Base-by-base conservation (phyloP, 2,888 invertebrate genomes). In the Altica lythri region DNA sequence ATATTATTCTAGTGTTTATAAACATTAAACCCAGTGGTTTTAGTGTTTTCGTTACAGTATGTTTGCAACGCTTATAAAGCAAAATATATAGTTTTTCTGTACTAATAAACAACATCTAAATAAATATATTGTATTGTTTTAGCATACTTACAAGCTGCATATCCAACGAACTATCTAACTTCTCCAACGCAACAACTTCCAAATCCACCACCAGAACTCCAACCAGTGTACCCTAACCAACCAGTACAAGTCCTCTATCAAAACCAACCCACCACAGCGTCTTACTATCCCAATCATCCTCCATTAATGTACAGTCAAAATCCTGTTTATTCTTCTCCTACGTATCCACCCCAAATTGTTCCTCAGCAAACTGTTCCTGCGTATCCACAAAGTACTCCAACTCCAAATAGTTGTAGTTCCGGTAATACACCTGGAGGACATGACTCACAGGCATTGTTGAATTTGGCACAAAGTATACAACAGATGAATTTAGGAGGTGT, bases 231-330 rank as follows among this genome's bases (percentile, higher is more conserved):
- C 32, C 63, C 68, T 1, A 67, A 67, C 44, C 70, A 68, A 43
- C 63, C 63, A 2, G 48, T 69, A 17, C 70, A 71, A 37, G 61
- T 72, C 47, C 60, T 73, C 6, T 72, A 72, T 48, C 63, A 63
- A 17, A 55, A 60, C 40, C 68, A 59, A 40, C 62, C 53, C 2
- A 55, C 44, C 1, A 64, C 60, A n/a, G 56, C 61, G 4, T 72
- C 64, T 6, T 54, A 73, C 13, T 72, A 72, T 48, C 68, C 69
- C n/a, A 64, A 64, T 53, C 59, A 67, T 59, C 55, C 71, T 47
- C 66, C 66, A n/a, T 49, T 76, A 16, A 58, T 74, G 18, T 75
- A 73, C 54, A 53, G 72, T 8, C 72, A 64, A 34, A 68, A 66
- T 50, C 60, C 67, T 8, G 47, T 62, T 2, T 66, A 57, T 48